Conservation (phyloP, 2,797 vertebrate genomes). For the Prunella strophiata region DNA sequence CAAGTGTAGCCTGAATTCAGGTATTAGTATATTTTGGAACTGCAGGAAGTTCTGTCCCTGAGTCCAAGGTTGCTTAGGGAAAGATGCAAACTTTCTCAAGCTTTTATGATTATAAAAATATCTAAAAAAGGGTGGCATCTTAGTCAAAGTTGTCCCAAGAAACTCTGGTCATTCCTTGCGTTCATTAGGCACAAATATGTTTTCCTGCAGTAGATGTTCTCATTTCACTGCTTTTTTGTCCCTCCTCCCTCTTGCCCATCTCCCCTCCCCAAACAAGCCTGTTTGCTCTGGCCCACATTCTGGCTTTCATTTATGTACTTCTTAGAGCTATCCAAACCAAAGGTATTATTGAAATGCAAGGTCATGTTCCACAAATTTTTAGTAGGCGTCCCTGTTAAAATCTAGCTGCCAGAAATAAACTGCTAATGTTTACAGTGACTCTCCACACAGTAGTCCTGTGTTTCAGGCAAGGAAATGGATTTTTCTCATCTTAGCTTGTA, state of each 20-base stretch:
- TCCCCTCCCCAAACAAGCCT: not conserved
- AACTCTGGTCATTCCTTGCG: not conserved
- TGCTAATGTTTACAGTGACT: conserved; percentile 9
- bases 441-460: conserved; percentile 34
- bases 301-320: not conserved
- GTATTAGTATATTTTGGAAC: not conserved
- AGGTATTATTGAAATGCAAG: conserved; percentile 31
- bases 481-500: not conserved
- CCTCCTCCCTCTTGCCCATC: not conserved
- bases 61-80: not conserved
- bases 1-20: not conserved
- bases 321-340: conserved; percentile 27
- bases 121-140: not conserved
- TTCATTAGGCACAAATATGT: not conserved
- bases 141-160: not conserved
- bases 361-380: conserved; percentile 29
- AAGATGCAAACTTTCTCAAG: not conserved
- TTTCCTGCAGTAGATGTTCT: not conserved
- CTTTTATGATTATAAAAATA: not conserved
- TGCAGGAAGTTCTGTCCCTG: not conserved
- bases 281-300: not conserved
- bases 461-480: conserved; percentile 27
- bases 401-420: not conserved
- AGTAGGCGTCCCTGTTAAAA: not conserved
- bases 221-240: not conserved